Percentiles rank a stretch among this genome's conserved stretches.
phyloP scores from a whole-genome alignment of 2,888 invertebrate genomes.

The Hypena proboscidalis region DNA sequence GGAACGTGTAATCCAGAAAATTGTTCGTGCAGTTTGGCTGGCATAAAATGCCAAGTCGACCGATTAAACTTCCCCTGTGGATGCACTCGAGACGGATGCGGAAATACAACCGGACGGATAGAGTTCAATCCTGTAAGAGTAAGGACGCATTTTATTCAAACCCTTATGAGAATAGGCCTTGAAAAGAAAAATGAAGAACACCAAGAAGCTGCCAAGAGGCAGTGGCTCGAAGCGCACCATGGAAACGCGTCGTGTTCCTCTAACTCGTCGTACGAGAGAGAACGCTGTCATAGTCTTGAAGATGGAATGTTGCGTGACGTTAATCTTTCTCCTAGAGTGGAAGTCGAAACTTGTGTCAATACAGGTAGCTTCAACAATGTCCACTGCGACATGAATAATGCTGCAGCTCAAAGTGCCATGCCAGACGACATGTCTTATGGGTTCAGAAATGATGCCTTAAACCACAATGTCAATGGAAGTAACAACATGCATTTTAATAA shows the following conservation, averaged over 20 bases:
- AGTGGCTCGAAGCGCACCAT: conserved; percentile 77
- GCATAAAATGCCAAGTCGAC: conserved; percentile 99
- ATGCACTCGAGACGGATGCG: conserved; percentile 97
- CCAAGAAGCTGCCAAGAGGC: conserved; percentile 74
- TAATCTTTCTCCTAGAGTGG: conserved; percentile 82
- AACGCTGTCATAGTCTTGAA: conserved; percentile 67
- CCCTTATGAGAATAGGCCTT: conserved; percentile 95
- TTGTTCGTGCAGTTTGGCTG: conserved; percentile 97
- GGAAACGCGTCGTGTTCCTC: conserved; percentile 63
- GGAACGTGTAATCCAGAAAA: conserved; percentile 98
- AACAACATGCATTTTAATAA: conserved; percentile 71
- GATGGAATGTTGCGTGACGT: conserved; percentile 82
- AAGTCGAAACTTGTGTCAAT: conserved; percentile 87
- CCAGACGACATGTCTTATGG: conserved; percentile 58
- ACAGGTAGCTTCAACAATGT: conserved; percentile 88
- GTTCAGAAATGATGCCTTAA: conserved; percentile 75
- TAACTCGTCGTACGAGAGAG: conserved; percentile 68
- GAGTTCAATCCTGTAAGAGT: conserved; percentile 98
- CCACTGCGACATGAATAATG: conserved; percentile 85
- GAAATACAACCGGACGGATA: conserved; percentile 95
- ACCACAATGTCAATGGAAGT: conserved; percentile 68
- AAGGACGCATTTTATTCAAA: conserved; percentile 98
- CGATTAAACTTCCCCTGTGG: conserved; percentile 98
- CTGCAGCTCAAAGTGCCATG: conserved; percentile 46
- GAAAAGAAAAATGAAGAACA: conserved; percentile 92